phyloP scores from a whole-genome alignment of 2,797 vertebrate species.

The Myotis findleyi region DNA sequence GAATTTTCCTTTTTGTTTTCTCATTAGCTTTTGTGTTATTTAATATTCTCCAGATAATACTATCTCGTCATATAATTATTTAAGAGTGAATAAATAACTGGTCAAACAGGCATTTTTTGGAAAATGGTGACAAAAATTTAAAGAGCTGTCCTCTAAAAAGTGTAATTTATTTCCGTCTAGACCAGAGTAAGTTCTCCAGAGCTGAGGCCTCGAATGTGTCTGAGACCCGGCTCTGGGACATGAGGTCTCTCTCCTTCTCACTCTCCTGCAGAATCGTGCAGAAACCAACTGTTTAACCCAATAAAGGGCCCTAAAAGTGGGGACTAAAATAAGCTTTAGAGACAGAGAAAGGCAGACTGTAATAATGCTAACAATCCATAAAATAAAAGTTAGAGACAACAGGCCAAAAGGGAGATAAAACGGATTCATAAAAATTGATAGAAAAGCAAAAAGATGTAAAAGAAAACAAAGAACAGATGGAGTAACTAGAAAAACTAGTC shows the following conservation, averaged over 20 bases:
- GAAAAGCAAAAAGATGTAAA: not conserved
- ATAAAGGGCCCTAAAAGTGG: not conserved
- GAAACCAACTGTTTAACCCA: not conserved
- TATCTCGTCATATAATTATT: not conserved
- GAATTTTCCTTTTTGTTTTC: not conserved
- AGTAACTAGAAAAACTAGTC: not conserved
- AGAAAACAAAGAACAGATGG: not conserved
- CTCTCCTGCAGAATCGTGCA: not conserved
- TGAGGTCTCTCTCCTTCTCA: not conserved
- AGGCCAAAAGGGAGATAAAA: not conserved
- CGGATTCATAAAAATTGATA: not conserved
- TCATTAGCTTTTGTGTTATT: not conserved
- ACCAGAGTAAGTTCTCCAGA: not conserved
- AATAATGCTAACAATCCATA: not conserved
- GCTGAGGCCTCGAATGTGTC: not conserved
- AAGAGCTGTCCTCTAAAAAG: not conserved
- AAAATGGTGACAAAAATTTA: not conserved
- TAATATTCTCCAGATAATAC: not conserved
- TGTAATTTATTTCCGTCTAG: not conserved
- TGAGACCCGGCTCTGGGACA: not conserved
- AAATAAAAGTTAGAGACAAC: not conserved
- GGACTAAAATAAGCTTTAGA: not conserved
- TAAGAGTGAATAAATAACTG: not conserved
- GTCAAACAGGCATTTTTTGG: not conserved
- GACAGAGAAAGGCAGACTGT: not conserved